Evolutionary conservation across 2,797 vertebrate genomes (phyloP), one percentile per base, ranked within the genome.

Genomic region (Lutjanus campechanus): DNA sequence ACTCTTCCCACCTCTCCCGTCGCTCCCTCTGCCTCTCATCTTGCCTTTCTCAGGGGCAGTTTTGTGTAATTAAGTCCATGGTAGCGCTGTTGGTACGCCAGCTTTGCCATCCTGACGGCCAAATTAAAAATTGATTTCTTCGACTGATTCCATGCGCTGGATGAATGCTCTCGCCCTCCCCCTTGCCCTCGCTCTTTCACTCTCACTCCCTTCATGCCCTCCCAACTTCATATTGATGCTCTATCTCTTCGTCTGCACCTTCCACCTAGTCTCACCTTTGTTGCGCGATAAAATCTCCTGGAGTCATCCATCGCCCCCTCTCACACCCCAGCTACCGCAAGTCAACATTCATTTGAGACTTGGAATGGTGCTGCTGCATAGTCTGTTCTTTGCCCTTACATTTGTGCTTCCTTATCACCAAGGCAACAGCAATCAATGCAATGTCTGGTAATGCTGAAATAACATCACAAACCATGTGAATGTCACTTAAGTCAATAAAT

Each of bases 51-150:
- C 22, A 1, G 59, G 85, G 86, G 76, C 87, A 85, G 86, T 88
- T 92, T 92, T 91, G 85, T 94, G 92, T 93, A 93, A 95, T 95
- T 94, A 95, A 93, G 89, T 91, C 88, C 76, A 72, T 60, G 78
- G 82, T 88, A 79, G 82, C 79, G 22, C 69, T 60, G 88, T 89
- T 86, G 86, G 85, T 85, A 74, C 76, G 68, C 88, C 83, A 88
- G 89, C 89, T 88, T 91, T 89, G 85, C 89, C 88, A 89, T 89
- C 87, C 84, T 91, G 86, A 90, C 78, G 78, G 90, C 86, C 92
- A 95, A 95, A 96, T 95, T 96, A 95, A 93, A 95, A 95, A 96
- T 96, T 94, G 94, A 96, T 95, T 94, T 95, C 86, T 93, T 95
- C 77, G 76, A 93, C 91, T 89, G 86, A 91, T 89, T 93, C 88